phyloP scores from a whole-genome alignment of 2,113 vertebrate genomes.

The Dicaeum eximium region DNA sequence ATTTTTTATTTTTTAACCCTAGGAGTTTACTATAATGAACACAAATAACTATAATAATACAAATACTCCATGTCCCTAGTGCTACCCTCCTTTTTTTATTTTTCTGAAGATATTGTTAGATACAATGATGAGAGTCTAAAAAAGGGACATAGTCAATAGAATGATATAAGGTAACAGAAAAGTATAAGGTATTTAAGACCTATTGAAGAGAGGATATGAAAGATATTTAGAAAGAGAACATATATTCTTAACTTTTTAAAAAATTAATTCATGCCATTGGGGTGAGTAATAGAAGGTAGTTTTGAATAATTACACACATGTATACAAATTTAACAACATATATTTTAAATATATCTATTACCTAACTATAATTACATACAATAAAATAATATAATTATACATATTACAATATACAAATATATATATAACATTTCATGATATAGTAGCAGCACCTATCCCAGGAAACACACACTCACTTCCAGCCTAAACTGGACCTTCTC shows the following conservation, averaged over 20 bases:
- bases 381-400: not conserved
- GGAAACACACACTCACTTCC: not conserved
- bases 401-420: not conserved
- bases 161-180: not conserved
- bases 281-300: not conserved
- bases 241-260: not conserved
- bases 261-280: not conserved
- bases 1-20: not conserved
- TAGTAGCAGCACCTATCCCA: not conserved
- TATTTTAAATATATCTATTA: not conserved
- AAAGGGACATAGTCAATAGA: not conserved
- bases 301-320: not conserved
- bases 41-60: not conserved
- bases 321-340: not conserved
- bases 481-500: not conserved
- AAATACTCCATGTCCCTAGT: not conserved
- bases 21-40: not conserved
- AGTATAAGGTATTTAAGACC: not conserved
- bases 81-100: not conserved
- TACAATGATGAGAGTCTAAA: not conserved
- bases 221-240: not conserved
- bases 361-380: not conserved
- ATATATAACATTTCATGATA: not conserved
- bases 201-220: not conserved
- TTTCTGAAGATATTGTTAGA: not conserved